Percentiles rank a stretch among this genome's conserved stretches.
These are phyloP conservation scores for Drosophila tanythrix DNA, from an alignment of 2,888 invertebrate genomes.

Conservation along the genomic window DNA sequence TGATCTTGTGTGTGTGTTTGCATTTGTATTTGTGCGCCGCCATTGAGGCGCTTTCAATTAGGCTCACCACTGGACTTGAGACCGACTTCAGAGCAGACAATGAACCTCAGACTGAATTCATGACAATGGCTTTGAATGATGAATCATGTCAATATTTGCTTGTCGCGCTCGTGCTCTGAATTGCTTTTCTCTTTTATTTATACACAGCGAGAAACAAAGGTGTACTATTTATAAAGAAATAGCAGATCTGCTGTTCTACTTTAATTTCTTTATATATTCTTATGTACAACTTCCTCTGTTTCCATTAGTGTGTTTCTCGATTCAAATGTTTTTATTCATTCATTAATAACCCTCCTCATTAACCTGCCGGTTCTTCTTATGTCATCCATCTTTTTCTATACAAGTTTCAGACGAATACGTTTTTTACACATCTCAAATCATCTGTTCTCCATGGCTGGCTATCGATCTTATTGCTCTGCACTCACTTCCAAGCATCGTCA, in stretches of 20 bases:
- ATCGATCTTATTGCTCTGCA: constrained; percentile 54
- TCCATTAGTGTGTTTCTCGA: neutral
- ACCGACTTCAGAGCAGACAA: constrained; percentile 58
- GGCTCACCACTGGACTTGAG: constrained; percentile 57
- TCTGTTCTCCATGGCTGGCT: constrained; percentile 27
- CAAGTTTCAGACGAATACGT: neutral
- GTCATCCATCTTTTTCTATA: constrained; percentile 8
- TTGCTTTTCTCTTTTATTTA: constrained; percentile 54
- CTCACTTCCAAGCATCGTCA: constrained; percentile 37
- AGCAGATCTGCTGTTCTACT: neutral
- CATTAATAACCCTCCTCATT: constrained; percentile 7
- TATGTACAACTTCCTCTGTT: constrained; percentile 12
- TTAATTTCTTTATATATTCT: neutral
- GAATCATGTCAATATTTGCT: constrained; percentile 62
- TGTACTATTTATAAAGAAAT: constrained; percentile 27
- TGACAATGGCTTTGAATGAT: constrained; percentile 60
- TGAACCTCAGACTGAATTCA: constrained; percentile 48
- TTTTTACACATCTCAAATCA: constrained; percentile 21
- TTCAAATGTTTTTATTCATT: constrained; percentile 15
- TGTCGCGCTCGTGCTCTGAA: constrained; percentile 66
- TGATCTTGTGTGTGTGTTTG: neutral
- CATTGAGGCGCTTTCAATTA: constrained; percentile 68
- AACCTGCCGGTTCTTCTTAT: constrained; percentile 10
- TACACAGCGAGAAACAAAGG: constrained; percentile 18
- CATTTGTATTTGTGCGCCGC: constrained; percentile 24